These are phyloP conservation scores for Malacoraja senta DNA, from an alignment of 2,797 vertebrate species.

Conservation along the genomic window DNA sequence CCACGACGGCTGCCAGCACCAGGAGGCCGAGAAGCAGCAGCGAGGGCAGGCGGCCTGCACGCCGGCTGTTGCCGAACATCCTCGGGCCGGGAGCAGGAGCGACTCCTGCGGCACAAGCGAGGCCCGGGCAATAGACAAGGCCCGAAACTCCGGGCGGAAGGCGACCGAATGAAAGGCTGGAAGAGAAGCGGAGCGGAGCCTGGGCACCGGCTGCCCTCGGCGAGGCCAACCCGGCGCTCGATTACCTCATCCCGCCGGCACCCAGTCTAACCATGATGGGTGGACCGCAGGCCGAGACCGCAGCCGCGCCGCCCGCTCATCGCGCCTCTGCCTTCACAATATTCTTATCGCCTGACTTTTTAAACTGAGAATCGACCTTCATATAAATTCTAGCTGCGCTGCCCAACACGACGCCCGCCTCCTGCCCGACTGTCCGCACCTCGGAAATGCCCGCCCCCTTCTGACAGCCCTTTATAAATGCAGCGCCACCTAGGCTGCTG, in stretches of 20 bases:
- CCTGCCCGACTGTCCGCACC: neutral
- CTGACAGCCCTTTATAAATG: neutral
- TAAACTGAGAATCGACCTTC: neutral
- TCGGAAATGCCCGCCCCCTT: neutral
- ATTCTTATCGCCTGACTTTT: neutral
- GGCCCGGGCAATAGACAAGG: too few species aligned
- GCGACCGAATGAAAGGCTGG: neutral
- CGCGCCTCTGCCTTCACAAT: neutral
- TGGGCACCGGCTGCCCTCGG: too few species aligned
- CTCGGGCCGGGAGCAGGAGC: slow-evolving; percentile 51
- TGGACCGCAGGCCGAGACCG: neutral
- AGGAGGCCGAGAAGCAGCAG: slow-evolving; percentile 74
- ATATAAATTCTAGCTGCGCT: too few species aligned
- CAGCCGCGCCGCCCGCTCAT: neutral
- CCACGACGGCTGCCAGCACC: slow-evolving; percentile 74
- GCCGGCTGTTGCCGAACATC: slow-evolving; percentile 84
- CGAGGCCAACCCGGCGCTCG: neutral
- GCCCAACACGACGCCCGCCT: too few species aligned
- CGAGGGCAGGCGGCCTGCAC: slow-evolving; percentile 85
- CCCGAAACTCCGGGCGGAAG: neutral
- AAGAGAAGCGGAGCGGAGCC: too few species aligned
- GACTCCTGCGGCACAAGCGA: too few species aligned
- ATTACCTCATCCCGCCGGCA: neutral
- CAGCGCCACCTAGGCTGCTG: neutral
- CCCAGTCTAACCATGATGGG: neutral